A percentile compares a stretch with the other conserved stretches of the same genome.
These are phyloP conservation scores for Camponotus pennsylvanicus DNA, from an alignment of 1,140 invertebrate species.

Conservation along the genomic window DNA sequence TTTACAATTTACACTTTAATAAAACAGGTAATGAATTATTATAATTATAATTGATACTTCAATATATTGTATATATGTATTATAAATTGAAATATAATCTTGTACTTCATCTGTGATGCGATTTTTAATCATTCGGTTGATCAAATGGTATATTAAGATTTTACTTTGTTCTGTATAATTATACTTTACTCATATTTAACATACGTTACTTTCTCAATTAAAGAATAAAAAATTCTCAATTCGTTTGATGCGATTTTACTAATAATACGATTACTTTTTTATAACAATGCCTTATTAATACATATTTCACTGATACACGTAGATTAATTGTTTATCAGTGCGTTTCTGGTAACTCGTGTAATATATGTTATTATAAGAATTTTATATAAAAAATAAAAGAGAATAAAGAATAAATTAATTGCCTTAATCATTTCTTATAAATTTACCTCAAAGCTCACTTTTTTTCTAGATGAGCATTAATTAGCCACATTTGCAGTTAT, in stretches of 20 bases:
- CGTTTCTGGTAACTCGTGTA: background rate
- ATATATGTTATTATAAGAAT: background rate
- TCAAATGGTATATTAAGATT: no score
- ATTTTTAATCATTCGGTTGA: no score
- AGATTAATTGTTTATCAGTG: slow-evolving; percentile 7
- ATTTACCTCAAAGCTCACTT: background rate
- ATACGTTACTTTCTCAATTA: background rate
- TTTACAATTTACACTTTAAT: background rate
- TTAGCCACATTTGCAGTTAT: background rate
- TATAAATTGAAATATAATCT: background rate
- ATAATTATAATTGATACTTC: slow-evolving; percentile 9
- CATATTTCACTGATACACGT: background rate
- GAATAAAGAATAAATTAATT: no score
- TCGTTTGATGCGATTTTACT: background rate
- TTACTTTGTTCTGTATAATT: background rate
- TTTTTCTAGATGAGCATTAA: background rate
- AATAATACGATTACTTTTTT: background rate
- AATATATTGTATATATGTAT: background rate
- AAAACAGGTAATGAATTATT: background rate
- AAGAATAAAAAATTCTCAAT: background rate
- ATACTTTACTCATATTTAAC: background rate
- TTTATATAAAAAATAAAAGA: background rate
- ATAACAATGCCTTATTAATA: background rate
- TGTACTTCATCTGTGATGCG: background rate
- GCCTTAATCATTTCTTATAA: background rate